These are phyloP conservation scores for Drosophila kohkoa DNA, from an alignment of 1,140 invertebrate species.

Conservation along the genomic window DNA sequence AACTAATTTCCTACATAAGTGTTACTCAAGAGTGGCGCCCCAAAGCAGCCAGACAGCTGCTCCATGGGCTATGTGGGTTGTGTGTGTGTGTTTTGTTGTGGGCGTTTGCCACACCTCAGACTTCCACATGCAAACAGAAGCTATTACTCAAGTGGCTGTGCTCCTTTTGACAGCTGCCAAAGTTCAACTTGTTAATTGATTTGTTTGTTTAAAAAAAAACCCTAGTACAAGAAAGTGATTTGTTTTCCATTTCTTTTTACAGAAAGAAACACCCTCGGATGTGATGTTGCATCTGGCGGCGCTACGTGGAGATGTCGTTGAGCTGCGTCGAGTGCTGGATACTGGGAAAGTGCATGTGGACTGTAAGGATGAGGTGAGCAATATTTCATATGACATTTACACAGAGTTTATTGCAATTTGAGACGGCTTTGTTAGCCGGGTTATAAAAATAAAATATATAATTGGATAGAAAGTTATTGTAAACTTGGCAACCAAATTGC, in stretches of 20 bases:
- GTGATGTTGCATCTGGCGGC: slow-evolving; percentile 95
- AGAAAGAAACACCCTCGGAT: slow-evolving; percentile 97
- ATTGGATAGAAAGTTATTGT: too few relatives aligned
- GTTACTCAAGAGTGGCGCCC: slow-evolving; percentile 33
- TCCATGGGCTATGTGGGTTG: slow-evolving; percentile 27
- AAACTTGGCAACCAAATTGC: too few relatives aligned
- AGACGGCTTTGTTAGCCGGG: too few relatives aligned
- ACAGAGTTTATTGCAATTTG: too few relatives aligned
- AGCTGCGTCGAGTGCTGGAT: slow-evolving; percentile 92
- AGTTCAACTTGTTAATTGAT: slow-evolving; percentile 61
- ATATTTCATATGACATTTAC: slow-evolving; percentile 41
- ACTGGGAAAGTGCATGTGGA: slow-evolving; percentile 97
- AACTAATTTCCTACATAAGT: slow-evolving; percentile 54
- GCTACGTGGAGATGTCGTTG: slow-evolving; percentile 92
- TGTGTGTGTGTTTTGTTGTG: slow-evolving; percentile 13
- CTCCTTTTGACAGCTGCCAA: slow-evolving; percentile 55
- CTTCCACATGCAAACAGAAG: neutral
- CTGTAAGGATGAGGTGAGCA: slow-evolving; percentile 93
- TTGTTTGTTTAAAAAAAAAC: slow-evolving; percentile 41
- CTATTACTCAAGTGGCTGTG: slow-evolving; percentile 53
- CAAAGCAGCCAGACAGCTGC: slow-evolving; percentile 22
- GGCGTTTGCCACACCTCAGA: neutral
- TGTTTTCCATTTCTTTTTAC: slow-evolving; percentile 71
- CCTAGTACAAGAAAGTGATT: neutral
- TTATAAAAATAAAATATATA: too few relatives aligned